Evolutionary conservation across 2,797 vertebrate genomes (phyloP).

Genomic region (Morelia viridis): DNA sequence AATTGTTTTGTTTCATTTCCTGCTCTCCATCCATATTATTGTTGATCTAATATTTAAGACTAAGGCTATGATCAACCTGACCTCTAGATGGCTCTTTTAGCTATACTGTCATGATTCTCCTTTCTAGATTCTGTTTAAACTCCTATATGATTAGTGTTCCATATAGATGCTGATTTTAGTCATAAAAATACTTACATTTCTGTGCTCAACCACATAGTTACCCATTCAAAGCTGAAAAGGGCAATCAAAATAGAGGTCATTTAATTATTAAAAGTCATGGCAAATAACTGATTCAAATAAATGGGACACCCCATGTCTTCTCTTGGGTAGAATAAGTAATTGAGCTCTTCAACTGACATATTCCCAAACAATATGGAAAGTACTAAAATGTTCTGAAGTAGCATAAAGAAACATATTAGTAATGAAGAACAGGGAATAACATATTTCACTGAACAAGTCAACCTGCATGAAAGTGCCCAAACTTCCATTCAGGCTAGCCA

Average conservation of each 20-base stretch:
- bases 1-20: not conserved
- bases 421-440: no score
- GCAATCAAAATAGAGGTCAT: not conserved
- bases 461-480: not conserved
- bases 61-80: not conserved
- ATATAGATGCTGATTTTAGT: not conserved
- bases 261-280: not conserved
- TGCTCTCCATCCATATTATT: not conserved
- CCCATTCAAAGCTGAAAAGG: not conserved
- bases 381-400: not conserved
- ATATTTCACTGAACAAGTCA: not conserved
- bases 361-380: not conserved
- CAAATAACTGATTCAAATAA: not conserved
- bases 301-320: not conserved
- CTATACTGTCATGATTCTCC: no score
- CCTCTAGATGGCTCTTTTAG: not conserved
- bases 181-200: not conserved
- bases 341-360: not conserved
- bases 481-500: not conserved
- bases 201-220: not conserved
- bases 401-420: not conserved
- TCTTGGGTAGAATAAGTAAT: not conserved
- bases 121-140: not conserved
- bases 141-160: not conserved
- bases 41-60: not conserved